Evolutionary conservation across 1,140 invertebrate genomes (phyloP).

Genomic region (Apis florea): DNA sequence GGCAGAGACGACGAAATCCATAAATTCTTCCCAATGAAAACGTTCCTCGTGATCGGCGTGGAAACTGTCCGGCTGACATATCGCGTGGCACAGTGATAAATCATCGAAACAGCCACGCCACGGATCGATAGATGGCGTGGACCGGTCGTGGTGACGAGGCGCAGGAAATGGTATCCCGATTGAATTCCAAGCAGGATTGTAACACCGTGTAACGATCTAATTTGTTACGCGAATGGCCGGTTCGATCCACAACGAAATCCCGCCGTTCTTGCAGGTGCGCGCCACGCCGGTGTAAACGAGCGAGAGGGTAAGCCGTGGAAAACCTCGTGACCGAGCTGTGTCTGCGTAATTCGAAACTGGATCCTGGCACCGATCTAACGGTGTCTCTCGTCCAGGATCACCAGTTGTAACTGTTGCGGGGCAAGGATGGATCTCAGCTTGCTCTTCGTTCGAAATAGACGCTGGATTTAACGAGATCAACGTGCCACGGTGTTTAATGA

Average conservation of each 20-base stretch:
- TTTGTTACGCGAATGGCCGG: conserved; percentile 46
- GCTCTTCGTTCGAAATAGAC: too few relatives aligned
- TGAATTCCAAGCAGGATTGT: conserved; percentile 41
- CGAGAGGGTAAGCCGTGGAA: conserved; percentile 24
- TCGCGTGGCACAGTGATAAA: conserved; percentile 34
- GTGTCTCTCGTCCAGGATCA: conserved; percentile 9
- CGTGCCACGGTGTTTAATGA: too few relatives aligned
- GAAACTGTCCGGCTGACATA: conserved; percentile 26
- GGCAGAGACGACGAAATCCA: conserved; percentile 22
- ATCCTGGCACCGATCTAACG: conserved; percentile 2
- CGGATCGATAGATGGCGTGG: conserved; percentile 49
- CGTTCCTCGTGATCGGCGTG: conserved; percentile 17
- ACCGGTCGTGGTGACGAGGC: conserved; percentile 36
- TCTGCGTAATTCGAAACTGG: conserved; percentile 20
- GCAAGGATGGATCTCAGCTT: neutral
- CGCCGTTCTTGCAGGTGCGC: conserved; percentile 32
- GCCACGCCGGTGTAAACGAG: neutral
- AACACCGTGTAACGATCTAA: conserved; percentile 59
- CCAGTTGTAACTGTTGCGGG: neutral
- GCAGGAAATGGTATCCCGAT: conserved; percentile 37
- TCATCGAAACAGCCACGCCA: conserved; percentile 16
- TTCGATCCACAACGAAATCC: conserved; percentile 41
- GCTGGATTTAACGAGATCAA: neutral
- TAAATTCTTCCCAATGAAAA: conserved; percentile 30
- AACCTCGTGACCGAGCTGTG: neutral